Evolutionary conservation across 1,140 invertebrate genomes (phyloP).

Genomic region (Hyles vespertilio): DNA sequence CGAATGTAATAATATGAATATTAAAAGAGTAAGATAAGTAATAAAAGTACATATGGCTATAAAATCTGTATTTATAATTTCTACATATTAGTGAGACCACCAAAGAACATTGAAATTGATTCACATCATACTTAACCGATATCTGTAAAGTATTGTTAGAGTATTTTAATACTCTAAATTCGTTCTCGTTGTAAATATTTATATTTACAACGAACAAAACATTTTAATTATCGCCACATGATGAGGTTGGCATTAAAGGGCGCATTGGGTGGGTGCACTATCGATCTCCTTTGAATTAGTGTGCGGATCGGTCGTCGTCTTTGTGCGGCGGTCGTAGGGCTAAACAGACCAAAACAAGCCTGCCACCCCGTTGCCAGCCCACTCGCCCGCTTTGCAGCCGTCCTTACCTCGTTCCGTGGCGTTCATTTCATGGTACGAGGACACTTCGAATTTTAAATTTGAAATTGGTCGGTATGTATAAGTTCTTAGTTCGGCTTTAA

Average conservation of each 20-base stretch:
- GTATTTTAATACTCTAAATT: too few relatives aligned
- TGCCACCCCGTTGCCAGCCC: slow-evolving; percentile 25
- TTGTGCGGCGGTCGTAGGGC: slow-evolving; percentile 64
- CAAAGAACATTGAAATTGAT: too few relatives aligned
- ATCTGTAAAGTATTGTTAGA: too few relatives aligned
- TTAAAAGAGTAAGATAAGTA: too few relatives aligned
- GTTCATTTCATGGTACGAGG: slow-evolving; percentile 59
- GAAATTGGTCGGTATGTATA: not conserved
- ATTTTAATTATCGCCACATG: slow-evolving; percentile 46
- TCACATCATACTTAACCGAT: too few relatives aligned
- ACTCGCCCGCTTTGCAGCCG: slow-evolving; percentile 28
- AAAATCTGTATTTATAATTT: too few relatives aligned
- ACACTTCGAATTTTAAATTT: slow-evolving; percentile 47
- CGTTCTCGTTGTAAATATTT: not conserved
- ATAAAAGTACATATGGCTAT: too few relatives aligned
- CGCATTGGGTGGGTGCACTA: slow-evolving; percentile 64
- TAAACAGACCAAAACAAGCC: slow-evolving; percentile 73
- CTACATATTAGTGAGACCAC: too few relatives aligned
- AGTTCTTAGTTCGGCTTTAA: not conserved
- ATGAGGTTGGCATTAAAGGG: slow-evolving; percentile 60
- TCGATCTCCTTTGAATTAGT: slow-evolving; percentile 74
- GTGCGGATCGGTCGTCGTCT: slow-evolving; percentile 71
- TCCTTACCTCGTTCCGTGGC: slow-evolving; percentile 52
- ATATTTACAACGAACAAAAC: slow-evolving; percentile 28
- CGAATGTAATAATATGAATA: too few relatives aligned